A percentile compares a stretch with the other conserved stretches of the same genome.
phyloP scores from a whole-genome alignment of 2,113 vertebrate genomes.

The Microtus ochrogaster region DNA sequence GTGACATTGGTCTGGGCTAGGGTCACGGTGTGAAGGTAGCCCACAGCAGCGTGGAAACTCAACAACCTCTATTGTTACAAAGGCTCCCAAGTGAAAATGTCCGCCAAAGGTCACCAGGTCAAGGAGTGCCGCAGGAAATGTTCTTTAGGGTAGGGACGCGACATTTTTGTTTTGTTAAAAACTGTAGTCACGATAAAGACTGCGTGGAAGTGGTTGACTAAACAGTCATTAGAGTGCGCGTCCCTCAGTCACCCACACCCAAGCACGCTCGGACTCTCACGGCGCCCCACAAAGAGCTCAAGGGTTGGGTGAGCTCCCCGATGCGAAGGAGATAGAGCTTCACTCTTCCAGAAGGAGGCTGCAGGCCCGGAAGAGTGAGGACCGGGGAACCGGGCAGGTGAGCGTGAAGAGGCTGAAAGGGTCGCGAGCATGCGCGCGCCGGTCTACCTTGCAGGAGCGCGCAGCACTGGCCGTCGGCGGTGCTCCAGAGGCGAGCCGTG shows the following conservation, averaged over 20 bases:
- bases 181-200: background rate
- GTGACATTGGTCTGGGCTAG: background rate
- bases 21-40: background rate
- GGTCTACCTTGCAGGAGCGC: conserved; percentile 88
- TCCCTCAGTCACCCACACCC: background rate
- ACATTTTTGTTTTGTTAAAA: background rate
- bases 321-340: background rate
- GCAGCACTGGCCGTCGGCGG: conserved; percentile 87
- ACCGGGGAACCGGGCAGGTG: background rate
- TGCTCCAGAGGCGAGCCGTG: conserved; percentile 89
- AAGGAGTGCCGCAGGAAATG: background rate
- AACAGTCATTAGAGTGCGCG: background rate
- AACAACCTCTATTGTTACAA: background rate
- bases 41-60: rapidly evolving
- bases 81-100: background rate
- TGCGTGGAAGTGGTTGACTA: background rate
- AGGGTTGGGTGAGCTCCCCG: background rate
- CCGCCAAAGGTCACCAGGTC: background rate
- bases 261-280: background rate
- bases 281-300: background rate
- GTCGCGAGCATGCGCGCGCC: background rate
- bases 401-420: background rate
- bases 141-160: background rate
- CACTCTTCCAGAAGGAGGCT: background rate
- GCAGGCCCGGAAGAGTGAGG: background rate